phyloP scores from a whole-genome alignment of 2,888 invertebrate species.

The Zaprionus lineosus region DNA sequence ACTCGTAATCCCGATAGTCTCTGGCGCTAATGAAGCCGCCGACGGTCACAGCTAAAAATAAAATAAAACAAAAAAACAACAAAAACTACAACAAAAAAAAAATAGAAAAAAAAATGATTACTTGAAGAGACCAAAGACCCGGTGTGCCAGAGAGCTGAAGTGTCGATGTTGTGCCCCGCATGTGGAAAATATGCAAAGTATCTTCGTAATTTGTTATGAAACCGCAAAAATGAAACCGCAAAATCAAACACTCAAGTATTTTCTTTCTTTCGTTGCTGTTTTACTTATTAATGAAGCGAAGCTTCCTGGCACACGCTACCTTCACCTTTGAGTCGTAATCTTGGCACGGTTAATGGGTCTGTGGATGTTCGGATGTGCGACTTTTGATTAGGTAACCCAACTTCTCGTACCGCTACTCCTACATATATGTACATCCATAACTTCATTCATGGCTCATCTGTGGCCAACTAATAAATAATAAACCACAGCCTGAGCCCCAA shows the following conservation, averaged over 20 bases:
- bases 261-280: constrained; percentile 33
- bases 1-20: constrained; percentile 23
- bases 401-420: neutral
- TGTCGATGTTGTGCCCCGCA: too few species aligned
- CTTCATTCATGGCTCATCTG: too few species aligned
- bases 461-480: constrained; percentile 14
- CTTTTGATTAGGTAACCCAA: constrained; percentile 48
- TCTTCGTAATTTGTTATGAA: constrained; percentile 58
- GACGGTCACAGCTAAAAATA: constrained; percentile 5
- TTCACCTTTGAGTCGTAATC: constrained; percentile 52
- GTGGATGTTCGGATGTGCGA: constrained; percentile 36
- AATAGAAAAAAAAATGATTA: too few species aligned
- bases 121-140: too few species aligned
- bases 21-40: constrained; percentile 37
- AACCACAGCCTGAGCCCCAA: constrained; percentile 7
- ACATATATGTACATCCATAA: neutral
- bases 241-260: constrained; percentile 39
- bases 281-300: constrained; percentile 50
- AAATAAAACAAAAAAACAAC: constrained; percentile 6
- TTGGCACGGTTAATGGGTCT: constrained; percentile 7
- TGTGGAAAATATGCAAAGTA: constrained; percentile 26
- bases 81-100: constrained; percentile 4
- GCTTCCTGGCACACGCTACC: constrained; percentile 60
- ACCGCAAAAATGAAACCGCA: constrained; percentile 35
- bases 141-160: too few species aligned